These are phyloP conservation scores for Dasypogon diadema DNA, from an alignment of 2,888 invertebrate genomes.

Conservation along the genomic window DNA sequence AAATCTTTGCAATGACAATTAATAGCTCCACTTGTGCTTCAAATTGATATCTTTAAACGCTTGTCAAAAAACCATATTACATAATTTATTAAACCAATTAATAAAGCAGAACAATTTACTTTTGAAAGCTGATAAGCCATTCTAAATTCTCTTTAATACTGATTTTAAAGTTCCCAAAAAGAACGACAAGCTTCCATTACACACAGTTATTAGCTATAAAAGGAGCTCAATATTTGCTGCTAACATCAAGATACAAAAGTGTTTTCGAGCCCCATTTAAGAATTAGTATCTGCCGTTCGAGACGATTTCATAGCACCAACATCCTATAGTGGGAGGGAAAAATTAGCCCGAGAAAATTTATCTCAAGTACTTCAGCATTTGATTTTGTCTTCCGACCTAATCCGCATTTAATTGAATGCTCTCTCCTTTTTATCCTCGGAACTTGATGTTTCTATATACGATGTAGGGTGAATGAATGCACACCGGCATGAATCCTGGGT, in stretches of 20 bases:
- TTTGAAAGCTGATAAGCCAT: too few species aligned
- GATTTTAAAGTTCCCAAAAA: too few species aligned
- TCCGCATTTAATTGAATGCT: constrained; percentile 53
- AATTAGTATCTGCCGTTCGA: constrained; percentile 42
- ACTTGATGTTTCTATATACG: constrained; percentile 36
- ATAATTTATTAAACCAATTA: too few species aligned
- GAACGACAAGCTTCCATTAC: too few species aligned
- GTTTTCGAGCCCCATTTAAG: constrained; percentile 38
- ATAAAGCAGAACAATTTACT: too few species aligned
- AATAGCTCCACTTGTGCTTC: too few species aligned
- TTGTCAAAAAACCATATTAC: too few species aligned
- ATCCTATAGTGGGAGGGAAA: neutral
- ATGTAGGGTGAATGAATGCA: constrained; percentile 39
- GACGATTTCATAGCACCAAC: constrained; percentile 1
- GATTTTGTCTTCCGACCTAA: constrained; percentile 52
- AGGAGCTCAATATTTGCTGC: constrained; percentile 47
- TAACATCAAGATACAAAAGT: constrained; percentile 48
- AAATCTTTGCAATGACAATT: too few species aligned
- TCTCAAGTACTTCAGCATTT: constrained; percentile 49
- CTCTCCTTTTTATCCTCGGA: constrained; percentile 42
- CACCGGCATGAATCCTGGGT: neutral
- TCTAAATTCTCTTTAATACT: too few species aligned
- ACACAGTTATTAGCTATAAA: constrained; percentile 46
- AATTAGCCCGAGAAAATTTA: constrained; percentile 44
- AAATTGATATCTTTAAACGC: too few species aligned